Percentiles rank a stretch among this genome's conserved stretches.
phyloP scores from a whole-genome alignment of 2,797 vertebrate species.

The Thamnophis elegans region DNA sequence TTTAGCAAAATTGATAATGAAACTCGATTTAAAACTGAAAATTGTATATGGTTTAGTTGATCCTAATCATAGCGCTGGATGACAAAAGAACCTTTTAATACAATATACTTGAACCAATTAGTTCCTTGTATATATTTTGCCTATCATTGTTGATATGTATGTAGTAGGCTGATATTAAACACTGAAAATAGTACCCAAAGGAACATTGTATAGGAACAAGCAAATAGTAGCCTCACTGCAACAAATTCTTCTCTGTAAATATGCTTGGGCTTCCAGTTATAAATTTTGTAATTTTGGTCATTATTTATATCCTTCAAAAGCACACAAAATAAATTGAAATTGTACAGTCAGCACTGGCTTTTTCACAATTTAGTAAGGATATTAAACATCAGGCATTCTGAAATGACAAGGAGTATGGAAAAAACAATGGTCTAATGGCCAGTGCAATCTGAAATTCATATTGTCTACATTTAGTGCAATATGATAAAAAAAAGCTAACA shows the following conservation, averaged over 20 bases:
- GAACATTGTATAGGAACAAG: slow-evolving; percentile 82
- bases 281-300: slow-evolving; percentile 98
- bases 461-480: background rate
- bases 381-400: background rate
- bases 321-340: slow-evolving; percentile 97
- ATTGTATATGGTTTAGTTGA: slow-evolving; percentile 82
- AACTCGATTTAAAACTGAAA: slow-evolving; percentile 82
- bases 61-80: slow-evolving; percentile 85
- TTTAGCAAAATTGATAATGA: slow-evolving; percentile 76
- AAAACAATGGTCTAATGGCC: background rate
- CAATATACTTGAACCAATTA: slow-evolving; percentile 89
- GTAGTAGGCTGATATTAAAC: slow-evolving; percentile 82
- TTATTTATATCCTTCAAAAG: slow-evolving; percentile 99
- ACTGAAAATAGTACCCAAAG: slow-evolving; percentile 89
- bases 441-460: background rate
- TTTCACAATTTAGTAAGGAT: slow-evolving; percentile 52
- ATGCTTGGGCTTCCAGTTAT: slow-evolving; percentile 99
- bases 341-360: slow-evolving; percentile 81
- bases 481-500: background rate
- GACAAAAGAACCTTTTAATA: slow-evolving; percentile 90
- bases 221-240: slow-evolving; percentile 85
- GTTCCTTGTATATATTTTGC: slow-evolving; percentile 96
- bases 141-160: slow-evolving; percentile 97
- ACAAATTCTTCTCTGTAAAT: slow-evolving; percentile 88
- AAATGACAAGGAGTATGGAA: background rate